Evolutionary conservation across 2,797 vertebrate species (phyloP), one percentile per base, ranked within the genome.

Genomic region (Hypotaenidia philippensis): DNA sequence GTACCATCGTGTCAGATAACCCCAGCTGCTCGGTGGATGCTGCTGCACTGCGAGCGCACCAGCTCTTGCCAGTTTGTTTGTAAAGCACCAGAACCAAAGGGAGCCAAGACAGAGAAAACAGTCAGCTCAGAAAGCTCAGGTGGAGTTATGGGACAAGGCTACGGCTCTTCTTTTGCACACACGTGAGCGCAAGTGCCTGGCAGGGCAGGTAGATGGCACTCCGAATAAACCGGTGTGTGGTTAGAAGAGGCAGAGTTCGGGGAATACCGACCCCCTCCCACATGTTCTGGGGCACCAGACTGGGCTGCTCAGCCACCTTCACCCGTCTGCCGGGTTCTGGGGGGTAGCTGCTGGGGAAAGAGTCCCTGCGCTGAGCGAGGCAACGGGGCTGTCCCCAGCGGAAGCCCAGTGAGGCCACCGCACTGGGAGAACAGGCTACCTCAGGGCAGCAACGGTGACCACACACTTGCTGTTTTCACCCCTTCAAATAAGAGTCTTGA

Each of bases 201-300:
- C 91, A 94, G 90, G 83, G 63, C 93, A 96, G 93, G 95, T 93
- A 96, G 96, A 90, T 93, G 88, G 96, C 96, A 94, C 88, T 94
- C 68, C 34, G 3, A 88, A 96, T 95, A 93, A 96, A 91, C 50
- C 4, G 1, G 38, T 64, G 85, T 52, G 60, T 69, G 76, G 31
- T 47, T 55, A 68, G 69, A 72, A 40, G 29, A 89, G 61, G 36
- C 72, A 66, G 61, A 88, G 29, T 40, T 34, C 57, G 56, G 83
- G 92, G 72, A 96, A 94, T 64, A 69, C 13, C 0, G 1, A 69
- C 69, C 18, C 40, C 19, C 8, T 72, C 50, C 70, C 36, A 29
- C 47, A 22, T 2, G 34, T 61, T 71, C 40, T 13, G 18, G 79
- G 69, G 72, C 61, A 71, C 38, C 34, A 77, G 64, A 18, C 4